Conservation (phyloP, 37 sponge, comb jelly and placozoan genomes). For the Beroe ovata region DNA sequence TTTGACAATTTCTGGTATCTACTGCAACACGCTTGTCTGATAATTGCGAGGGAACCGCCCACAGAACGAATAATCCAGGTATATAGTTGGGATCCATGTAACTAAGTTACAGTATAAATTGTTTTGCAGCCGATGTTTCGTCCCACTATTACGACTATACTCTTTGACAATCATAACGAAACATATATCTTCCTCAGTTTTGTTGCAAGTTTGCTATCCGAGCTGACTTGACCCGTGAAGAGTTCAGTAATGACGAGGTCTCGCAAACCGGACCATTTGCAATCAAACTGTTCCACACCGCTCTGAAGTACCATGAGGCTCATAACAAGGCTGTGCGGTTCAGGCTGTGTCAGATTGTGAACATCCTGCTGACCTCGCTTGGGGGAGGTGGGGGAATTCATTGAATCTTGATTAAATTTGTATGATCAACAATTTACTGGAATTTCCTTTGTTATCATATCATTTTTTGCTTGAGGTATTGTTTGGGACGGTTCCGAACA, state of each 20-base stretch:
- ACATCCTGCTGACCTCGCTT: slow-evolving; percentile 16
- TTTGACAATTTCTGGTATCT: slow-evolving; percentile 54
- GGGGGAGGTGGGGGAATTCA: slow-evolving; percentile 47
- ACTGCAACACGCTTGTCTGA: slow-evolving; percentile 56
- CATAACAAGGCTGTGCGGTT: slow-evolving; percentile 63
- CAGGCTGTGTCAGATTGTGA: slow-evolving; percentile 62
- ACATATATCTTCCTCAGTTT: slow-evolving; percentile 2
- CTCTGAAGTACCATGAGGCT: slow-evolving; percentile 63
- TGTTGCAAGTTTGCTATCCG: slow-evolving; percentile 65
- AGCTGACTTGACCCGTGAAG: slow-evolving; percentile 24
- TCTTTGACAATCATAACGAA: too few species aligned
- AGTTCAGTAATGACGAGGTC: slow-evolving; percentile 38
- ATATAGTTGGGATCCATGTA: too few species aligned
- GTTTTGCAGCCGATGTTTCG: too few species aligned
- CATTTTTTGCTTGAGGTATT: too few species aligned
- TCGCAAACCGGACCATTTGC: slow-evolving; percentile 64
- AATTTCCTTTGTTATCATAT: too few species aligned
- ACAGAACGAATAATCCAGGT: slow-evolving; percentile 49
- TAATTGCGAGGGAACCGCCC: slow-evolving; percentile 35
- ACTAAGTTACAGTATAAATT: too few species aligned
- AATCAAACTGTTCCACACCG: slow-evolving; percentile 3
- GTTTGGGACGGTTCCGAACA: too few species aligned
- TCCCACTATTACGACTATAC: too few species aligned
- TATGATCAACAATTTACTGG: too few species aligned
- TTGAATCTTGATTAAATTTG: too few species aligned